Conservation (phyloP, 64 coral and sea anemone genomes). For the Stichodactyla mertensii region DNA sequence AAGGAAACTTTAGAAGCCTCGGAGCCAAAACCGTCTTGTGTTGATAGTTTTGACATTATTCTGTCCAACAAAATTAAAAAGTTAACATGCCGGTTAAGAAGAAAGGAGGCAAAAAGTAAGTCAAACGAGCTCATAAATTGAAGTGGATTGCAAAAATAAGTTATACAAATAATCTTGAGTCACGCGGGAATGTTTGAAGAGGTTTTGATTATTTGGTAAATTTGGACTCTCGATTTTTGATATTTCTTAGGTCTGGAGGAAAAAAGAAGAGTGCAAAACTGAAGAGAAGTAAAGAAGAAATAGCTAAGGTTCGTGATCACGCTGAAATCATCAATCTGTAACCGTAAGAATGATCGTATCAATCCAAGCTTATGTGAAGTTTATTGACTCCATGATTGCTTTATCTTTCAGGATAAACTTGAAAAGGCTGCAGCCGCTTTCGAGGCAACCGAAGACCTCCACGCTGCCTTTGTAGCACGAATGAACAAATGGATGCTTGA, state of each 20-base stretch:
- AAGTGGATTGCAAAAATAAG: background rate
- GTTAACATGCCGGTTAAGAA: constrained; percentile 10
- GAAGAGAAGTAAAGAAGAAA: constrained; percentile 46
- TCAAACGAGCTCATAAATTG: background rate
- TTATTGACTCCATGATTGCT: no score
- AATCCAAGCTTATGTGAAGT: no score
- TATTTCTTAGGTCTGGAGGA: constrained; percentile 23
- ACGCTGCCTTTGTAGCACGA: constrained; percentile 87
- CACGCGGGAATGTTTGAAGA: background rate
- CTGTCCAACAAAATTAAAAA: background rate
- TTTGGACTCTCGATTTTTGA: background rate
- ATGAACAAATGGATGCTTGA: constrained; percentile 96
- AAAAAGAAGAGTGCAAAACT: constrained; percentile 29
- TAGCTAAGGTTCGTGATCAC: constrained; percentile 17
- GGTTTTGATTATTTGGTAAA: background rate
- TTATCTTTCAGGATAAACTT: constrained; percentile 72
- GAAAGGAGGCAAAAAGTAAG: constrained; percentile 22
- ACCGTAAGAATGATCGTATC: background rate
- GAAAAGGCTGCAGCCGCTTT: constrained; percentile 81
- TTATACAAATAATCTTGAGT: no score
- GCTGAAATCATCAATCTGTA: background rate
- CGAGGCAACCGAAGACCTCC: constrained; percentile 83
- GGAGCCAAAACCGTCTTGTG: background rate
- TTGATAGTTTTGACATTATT: background rate
- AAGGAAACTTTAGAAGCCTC: background rate